phyloP scores from a whole-genome alignment of 2,888 invertebrate species.

The Scaptomyza caliginosa region DNA sequence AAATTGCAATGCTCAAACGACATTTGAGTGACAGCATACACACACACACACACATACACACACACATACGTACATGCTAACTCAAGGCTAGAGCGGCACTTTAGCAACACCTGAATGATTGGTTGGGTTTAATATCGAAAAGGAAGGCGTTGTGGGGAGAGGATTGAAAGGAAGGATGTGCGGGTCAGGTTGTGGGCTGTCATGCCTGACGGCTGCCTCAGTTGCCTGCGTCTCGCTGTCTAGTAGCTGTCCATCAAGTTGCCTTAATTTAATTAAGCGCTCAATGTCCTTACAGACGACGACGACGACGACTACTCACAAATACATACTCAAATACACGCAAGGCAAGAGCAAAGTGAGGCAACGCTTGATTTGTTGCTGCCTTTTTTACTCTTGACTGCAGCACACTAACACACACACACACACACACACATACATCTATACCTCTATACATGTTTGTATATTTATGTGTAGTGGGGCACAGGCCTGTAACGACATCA shows the following conservation, averaged over 20 bases:
- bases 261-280: conserved; percentile 78
- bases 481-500: conserved; percentile 61
- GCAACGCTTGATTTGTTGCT: conserved; percentile 73
- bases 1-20: conserved; percentile 49
- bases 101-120: conserved; percentile 68
- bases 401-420: conserved; percentile 46
- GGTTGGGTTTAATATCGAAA: conserved; percentile 24
- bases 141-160: background rate
- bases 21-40: conserved; percentile 68
- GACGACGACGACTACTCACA: background rate
- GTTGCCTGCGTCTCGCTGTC: conserved; percentile 57
- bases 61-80: conserved; percentile 5
- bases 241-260: conserved; percentile 78
- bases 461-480: conserved; percentile 13
- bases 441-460: background rate
- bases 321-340: conserved; percentile 30
- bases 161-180: background rate
- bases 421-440: conserved; percentile 7
- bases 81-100: conserved; percentile 50
- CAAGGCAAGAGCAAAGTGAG: conserved; percentile 31
- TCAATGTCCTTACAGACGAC: conserved; percentile 71
- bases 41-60: conserved; percentile 26
- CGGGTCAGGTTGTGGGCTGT: conserved; percentile 8
- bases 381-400: conserved; percentile 76
- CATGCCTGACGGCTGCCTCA: conserved; percentile 18